These are phyloP conservation scores for Glyptemys insculpta DNA, from an alignment of 2,797 vertebrate species.

Conservation along the genomic window DNA sequence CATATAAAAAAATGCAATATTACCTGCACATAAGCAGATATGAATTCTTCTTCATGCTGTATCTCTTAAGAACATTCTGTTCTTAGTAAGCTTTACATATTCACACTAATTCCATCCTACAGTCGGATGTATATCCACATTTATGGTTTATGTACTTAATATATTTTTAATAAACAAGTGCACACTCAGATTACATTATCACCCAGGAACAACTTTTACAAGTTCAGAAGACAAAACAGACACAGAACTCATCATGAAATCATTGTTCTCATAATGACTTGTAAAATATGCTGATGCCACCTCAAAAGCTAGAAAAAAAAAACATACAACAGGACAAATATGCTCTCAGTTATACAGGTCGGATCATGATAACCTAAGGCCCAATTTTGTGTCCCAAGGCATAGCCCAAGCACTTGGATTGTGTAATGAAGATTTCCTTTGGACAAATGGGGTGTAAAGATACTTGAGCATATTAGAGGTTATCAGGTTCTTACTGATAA, in stretches of 20 bases:
- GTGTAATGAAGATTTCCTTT: not conserved
- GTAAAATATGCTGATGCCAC: not conserved
- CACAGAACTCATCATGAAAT: not conserved
- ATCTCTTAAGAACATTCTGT: fast-evolving
- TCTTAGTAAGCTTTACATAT: fast-evolving
- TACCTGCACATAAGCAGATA: not conserved
- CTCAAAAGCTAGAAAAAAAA: not conserved
- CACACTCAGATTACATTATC: not conserved
- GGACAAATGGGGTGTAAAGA: not conserved
- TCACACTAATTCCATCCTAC: not conserved
- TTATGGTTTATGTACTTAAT: not conserved
- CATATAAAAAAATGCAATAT: not conserved
- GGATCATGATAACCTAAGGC: not conserved
- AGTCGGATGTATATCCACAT: not conserved
- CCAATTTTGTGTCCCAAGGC: slow-evolving; percentile 34
- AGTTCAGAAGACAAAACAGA: not conserved
- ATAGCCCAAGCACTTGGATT: slow-evolving; percentile 41
- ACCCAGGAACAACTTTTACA: not conserved
- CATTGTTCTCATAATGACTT: not conserved
- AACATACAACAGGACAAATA: not conserved
- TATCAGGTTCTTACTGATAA: not conserved
- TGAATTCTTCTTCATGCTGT: not conserved
- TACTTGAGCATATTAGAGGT: fast-evolving
- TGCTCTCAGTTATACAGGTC: not conserved
- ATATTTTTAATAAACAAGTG: not conserved